Base-by-base conservation (phyloP, 2,888 invertebrate genomes). In the Leucophenga montana region DNA sequence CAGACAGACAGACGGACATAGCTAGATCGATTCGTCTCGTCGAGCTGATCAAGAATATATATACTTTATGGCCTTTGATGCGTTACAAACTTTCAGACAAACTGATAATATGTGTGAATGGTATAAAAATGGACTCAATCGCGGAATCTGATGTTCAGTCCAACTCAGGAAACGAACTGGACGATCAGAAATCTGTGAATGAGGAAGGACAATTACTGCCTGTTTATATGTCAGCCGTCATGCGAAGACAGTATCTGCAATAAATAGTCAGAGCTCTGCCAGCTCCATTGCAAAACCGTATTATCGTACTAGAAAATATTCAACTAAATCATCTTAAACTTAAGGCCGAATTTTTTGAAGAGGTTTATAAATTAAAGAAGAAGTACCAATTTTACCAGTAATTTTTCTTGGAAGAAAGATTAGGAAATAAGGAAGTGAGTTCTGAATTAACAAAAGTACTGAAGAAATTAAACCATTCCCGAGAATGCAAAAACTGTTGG, bases 321-420 rank as follows among this genome's bases (percentile, higher is more conserved):
- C 98, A 98, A 88, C 90, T 95, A 80, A 93, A 95, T 79, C 92
- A 94, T 71, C 93, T 95, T 9, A 92, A 96, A 85, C 91, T 97
- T 69, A 98, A 99, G 89, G 94, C 97, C 0, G 93, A 96, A 87
- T 99, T 99, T 90, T 99, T 97, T 88, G 94, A 95, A 86, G 97
- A 98, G 86, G 88, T 89, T 16, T 89, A 89, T 69, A 85, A 87
- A 72, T 76, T 89, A 13, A 89, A 89, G 73, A 86, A 86, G 61
- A 82, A 85, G 72, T 89, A 88, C 74, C 89, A 89, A 69, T 77
- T 84, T 39, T 84, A 85, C 44, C 89, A 88, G 75, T 85, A 87
- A 71, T 87, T 88, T 5, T 72, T 89, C 67, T 86, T 86, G 54
- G 86, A 88, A 62, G 87, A 87, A 71, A 82, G 89, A 70, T 85